These are phyloP conservation scores for Notiomystis cincta DNA, from an alignment of 2,113 vertebrate genomes.

Conservation along the genomic window DNA sequence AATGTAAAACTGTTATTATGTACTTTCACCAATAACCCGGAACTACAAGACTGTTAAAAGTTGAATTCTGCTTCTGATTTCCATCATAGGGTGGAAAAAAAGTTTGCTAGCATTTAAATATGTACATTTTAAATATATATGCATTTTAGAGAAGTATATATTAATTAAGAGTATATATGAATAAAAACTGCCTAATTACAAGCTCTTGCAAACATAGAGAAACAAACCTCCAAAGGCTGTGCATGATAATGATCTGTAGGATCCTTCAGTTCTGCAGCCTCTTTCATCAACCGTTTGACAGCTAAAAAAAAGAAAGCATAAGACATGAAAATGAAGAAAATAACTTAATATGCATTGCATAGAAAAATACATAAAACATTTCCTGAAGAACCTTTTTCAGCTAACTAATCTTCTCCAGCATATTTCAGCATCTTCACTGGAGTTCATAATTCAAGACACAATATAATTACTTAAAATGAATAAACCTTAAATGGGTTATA, in stretches of 20 bases:
- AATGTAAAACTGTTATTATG: background rate
- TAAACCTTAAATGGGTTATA: background rate
- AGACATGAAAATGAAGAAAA: background rate
- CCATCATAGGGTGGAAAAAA: background rate
- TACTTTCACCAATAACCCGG: background rate
- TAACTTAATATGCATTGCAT: background rate
- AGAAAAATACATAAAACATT: background rate
- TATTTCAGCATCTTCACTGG: background rate
- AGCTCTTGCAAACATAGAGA: background rate
- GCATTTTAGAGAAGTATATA: background rate
- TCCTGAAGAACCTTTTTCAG: background rate
- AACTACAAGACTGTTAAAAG: background rate
- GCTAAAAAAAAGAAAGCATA: constrained; percentile 74
- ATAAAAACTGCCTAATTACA: background rate
- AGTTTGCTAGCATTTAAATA: background rate
- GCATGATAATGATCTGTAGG: constrained; percentile 98
- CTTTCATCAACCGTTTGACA: constrained; percentile 98
- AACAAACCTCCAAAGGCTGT: constrained; percentile 92
- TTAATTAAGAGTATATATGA: background rate
- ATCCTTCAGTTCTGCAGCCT: constrained; percentile 93
- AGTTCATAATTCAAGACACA: background rate
- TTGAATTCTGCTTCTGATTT: background rate
- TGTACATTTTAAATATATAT: background rate
- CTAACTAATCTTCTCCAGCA: background rate
- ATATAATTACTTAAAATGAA: background rate